These are phyloP conservation scores for Ptilodon capucinus DNA, from an alignment of 2,888 invertebrate species.

Conservation along the genomic window DNA sequence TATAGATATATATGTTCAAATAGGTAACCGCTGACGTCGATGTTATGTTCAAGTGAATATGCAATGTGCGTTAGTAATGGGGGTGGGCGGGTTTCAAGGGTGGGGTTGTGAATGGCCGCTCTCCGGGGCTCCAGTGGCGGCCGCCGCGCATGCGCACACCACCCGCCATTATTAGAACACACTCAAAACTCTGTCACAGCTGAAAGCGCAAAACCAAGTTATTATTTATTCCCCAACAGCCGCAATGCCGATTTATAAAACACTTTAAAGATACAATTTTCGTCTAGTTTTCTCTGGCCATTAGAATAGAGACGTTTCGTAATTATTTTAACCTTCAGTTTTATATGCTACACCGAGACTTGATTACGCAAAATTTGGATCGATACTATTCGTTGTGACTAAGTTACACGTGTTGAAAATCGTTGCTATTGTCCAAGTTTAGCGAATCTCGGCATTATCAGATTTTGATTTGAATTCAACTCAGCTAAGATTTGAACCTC, in stretches of 20 bases:
- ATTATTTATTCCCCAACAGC: conserved; percentile 40
- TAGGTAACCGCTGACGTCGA: conserved; percentile 29
- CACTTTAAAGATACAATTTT: neutral
- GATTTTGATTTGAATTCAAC: neutral
- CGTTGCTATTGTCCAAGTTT: too few relatives aligned
- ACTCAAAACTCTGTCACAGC: conserved; percentile 40
- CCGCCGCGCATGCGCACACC: conserved; percentile 15
- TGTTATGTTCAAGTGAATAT: conserved; percentile 51
- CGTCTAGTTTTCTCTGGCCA: neutral
- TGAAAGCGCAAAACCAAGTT: conserved; percentile 27
- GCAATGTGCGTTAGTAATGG: conserved; percentile 42
- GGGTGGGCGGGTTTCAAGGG: conserved; percentile 32
- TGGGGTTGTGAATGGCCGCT: conserved; percentile 51
- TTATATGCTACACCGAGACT: neutral
- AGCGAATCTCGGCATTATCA: neutral
- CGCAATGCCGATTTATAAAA: neutral
- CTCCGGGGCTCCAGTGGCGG: conserved; percentile 22
- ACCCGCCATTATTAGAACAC: conserved; percentile 50
- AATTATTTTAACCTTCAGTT: neutral
- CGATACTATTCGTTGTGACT: too few relatives aligned
- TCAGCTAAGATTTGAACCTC: neutral
- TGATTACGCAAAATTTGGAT: neutral
- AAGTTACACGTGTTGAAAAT: too few relatives aligned
- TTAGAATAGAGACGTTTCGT: neutral
- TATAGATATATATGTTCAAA: conserved; percentile 12